Base-by-base conservation (phyloP, 2,113 vertebrate genomes). In the Pedetes capensis region DNA sequence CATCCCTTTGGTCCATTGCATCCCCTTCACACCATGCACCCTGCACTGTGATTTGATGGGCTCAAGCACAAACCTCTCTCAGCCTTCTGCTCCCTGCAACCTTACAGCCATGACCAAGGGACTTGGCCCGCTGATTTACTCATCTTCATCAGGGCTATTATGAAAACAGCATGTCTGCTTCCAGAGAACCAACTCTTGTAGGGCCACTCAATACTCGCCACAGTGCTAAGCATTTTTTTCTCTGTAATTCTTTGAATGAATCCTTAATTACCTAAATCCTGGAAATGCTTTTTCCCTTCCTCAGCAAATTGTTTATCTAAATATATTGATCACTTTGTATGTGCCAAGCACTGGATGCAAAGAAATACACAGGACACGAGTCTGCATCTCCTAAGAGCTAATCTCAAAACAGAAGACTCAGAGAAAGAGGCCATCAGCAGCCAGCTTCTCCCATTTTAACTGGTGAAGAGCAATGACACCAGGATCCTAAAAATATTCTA, bases 241-340 rank as follows among this genome's bases (percentile, higher is more conserved):
- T 25, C 72, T 92, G 22, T 32, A 68, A 84, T 89, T 89, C 75
- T 95, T 93, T 95, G 87, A 53, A 79, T 97, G 59, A 95, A 89
- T 92, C 53, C n/a, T 88, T 95, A 87, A 63, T 84, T 90, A 57
- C 80, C 69, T 90, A 91, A 93, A 81, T 87, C 32, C 49, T 4
- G 22, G 55, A 57, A 93, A 93, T 39, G 34, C 3, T 51, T 89
- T 95, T 88, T 71, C 22, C 42, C 71, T 59, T 93, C 59, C 71
- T 96, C 76, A 92, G 75, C 87, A 97, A 95, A 90, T 71, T 82
- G 69, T 76, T 79, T 69, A 37, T 93, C 59, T 95, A 95, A 96
- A 89, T 37, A 68, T 44, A 93, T 71, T 12, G 83, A 91, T 88
- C 83, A 68, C 34, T 47, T 68, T 75, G 61, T 72, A 42, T 3